Evolutionary conservation across 2,888 invertebrate genomes (phyloP).

Genomic region (Furcula furcula): DNA sequence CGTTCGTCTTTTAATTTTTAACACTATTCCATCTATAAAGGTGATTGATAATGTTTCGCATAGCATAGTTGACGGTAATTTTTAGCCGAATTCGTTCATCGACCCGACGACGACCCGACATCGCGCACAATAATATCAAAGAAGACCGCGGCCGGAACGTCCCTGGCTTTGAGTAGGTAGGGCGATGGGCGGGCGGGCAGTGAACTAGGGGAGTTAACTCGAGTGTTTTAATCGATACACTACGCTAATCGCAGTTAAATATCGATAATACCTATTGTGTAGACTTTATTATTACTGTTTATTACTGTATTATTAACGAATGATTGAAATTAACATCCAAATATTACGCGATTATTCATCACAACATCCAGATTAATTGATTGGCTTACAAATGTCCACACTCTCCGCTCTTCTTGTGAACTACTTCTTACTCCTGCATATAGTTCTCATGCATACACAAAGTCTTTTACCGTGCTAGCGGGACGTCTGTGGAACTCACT

Average conservation of each 20-base stretch:
- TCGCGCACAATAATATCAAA: slow-evolving; percentile 56
- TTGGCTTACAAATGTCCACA: too few relatives aligned
- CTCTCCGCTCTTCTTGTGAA: too few relatives aligned
- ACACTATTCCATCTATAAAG: slow-evolving; percentile 24
- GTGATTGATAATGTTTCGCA: slow-evolving; percentile 30
- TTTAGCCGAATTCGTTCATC: slow-evolving; percentile 55
- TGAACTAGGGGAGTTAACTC: slow-evolving; percentile 18
- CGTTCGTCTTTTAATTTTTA: slow-evolving; percentile 31
- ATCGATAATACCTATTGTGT: slow-evolving; percentile 2
- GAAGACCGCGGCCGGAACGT: slow-evolving; percentile 59
- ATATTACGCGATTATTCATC: too few relatives aligned
- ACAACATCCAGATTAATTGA: too few relatives aligned
- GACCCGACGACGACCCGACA: slow-evolving; percentile 60
- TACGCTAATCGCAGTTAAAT: not conserved
- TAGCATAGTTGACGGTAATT: slow-evolving; percentile 49
- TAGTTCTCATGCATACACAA: too few relatives aligned
- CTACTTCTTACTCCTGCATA: too few relatives aligned
- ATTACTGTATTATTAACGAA: too few relatives aligned
- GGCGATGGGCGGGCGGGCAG: slow-evolving; percentile 37
- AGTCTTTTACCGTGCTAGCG: too few relatives aligned
- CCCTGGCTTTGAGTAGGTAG: slow-evolving; percentile 42
- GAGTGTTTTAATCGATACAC: slow-evolving; percentile 7
- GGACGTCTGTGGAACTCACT: too few relatives aligned
- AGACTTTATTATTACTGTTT: not conserved
- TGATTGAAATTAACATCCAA: too few relatives aligned